Percentiles rank a stretch among this genome's conserved stretches.
These are phyloP conservation scores for Calidris pugnax DNA, from an alignment of 2,113 vertebrate genomes.

Conservation along the genomic window DNA sequence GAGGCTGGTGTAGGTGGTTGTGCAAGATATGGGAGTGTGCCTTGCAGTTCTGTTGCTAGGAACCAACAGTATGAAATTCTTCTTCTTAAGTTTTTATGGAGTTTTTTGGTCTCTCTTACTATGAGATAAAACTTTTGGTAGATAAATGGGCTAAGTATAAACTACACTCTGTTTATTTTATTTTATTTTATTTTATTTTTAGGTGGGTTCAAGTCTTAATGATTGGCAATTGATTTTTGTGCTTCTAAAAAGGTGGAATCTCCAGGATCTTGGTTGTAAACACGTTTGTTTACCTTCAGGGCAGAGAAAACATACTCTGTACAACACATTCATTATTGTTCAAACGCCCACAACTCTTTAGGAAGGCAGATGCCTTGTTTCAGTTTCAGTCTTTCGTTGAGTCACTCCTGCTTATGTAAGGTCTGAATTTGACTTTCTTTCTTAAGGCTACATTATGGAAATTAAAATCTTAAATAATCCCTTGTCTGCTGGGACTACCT, in stretches of 20 bases:
- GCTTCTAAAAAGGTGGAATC: not conserved
- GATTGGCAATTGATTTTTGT: not conserved
- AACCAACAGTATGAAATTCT: not conserved
- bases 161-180: not conserved
- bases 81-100: not conserved
- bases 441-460: conserved; percentile 41
- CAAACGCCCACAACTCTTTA: conserved; percentile 28
- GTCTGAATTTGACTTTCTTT: conserved; percentile 24
- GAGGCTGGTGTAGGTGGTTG: conserved; percentile 26
- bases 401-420: conserved; percentile 50
- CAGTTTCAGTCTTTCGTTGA: conserved; percentile 53
- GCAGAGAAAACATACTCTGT: not conserved
- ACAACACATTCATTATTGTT: conserved; percentile 4
- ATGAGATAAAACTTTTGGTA: not conserved
- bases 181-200: conserved; percentile 17
- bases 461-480: conserved; percentile 45
- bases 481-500: conserved; percentile 7
- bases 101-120: not conserved
- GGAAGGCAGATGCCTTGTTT: conserved; percentile 43
- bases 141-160: not conserved
- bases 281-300: not conserved
- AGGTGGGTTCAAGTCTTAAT: not conserved
- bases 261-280: not conserved
- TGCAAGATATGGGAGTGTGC: not conserved
- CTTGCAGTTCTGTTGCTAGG: conserved; percentile 44